Evolutionary conservation across 2,888 invertebrate genomes (phyloP).

Genomic region (Seira musarum): DNA sequence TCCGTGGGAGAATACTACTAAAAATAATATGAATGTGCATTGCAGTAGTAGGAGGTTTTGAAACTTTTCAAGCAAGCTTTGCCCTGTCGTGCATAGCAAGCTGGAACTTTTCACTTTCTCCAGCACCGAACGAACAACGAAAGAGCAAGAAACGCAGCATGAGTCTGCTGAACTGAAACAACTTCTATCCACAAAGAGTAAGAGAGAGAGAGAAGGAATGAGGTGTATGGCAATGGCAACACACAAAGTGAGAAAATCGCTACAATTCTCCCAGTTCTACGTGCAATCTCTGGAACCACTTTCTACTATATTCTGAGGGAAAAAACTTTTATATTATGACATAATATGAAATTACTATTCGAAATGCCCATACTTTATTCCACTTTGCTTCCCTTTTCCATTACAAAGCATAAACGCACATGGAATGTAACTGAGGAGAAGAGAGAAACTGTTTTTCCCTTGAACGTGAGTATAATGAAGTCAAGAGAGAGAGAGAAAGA

Average conservation of each 20-base stretch:
- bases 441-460: slow-evolving; percentile 18
- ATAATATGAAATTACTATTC: slow-evolving; percentile 16
- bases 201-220: neutral
- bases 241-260: neutral
- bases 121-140: too few relatives aligned
- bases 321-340: slow-evolving; percentile 11
- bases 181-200: neutral
- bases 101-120: neutral
- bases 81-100: slow-evolving; percentile 3
- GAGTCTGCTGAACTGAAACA: neutral
- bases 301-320: neutral
- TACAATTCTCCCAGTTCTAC: neutral
- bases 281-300: neutral
- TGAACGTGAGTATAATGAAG: slow-evolving; percentile 34
- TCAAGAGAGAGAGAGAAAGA: slow-evolving; percentile 26
- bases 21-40: slow-evolving; percentile 17
- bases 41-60: neutral
- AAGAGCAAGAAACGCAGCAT: neutral
- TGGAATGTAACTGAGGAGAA: too few relatives aligned
- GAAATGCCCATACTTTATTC: slow-evolving; percentile 28
- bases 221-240: neutral
- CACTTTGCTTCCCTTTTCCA: slow-evolving; percentile 42
- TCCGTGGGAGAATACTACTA: slow-evolving; percentile 3
- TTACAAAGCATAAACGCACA: slow-evolving; percentile 20
- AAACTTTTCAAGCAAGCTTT: neutral